These are phyloP conservation scores for Eupithecia dodoneata DNA, from an alignment of 2,888 invertebrate genomes.

Conservation along the genomic window DNA sequence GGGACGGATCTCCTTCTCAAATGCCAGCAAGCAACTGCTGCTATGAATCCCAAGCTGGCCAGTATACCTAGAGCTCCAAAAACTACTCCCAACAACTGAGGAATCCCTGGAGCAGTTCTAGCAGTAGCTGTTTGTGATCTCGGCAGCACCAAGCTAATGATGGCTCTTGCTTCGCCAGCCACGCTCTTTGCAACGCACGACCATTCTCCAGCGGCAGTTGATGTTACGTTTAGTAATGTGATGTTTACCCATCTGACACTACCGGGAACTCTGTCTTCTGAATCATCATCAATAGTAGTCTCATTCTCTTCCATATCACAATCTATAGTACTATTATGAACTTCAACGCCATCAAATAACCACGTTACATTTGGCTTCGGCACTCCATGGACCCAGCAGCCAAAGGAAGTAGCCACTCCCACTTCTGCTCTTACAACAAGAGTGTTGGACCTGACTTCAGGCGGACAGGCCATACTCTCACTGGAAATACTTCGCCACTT, in stretches of 20 bases:
- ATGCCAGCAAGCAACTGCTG: conserved; percentile 83
- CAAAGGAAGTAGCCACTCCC: conserved; percentile 92
- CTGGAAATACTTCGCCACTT: conserved; percentile 91
- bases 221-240: conserved; percentile 92
- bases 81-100: conserved; percentile 89
- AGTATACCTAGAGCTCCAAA: conserved; percentile 89
- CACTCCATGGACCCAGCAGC: conserved; percentile 92
- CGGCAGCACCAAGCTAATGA: conserved; percentile 82
- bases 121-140: conserved; percentile 90
- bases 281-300: conserved; percentile 72
- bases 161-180: conserved; percentile 85
- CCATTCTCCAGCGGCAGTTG: conserved; percentile 93
- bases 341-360: conserved; percentile 89
- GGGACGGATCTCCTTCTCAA: conserved; percentile 89
- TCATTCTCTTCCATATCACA: conserved; percentile 79
- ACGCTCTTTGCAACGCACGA: conserved; percentile 91
- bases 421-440: conserved; percentile 88
- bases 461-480: conserved; percentile 92
- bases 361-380: conserved; percentile 93
- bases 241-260: conserved; percentile 90
- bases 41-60: conserved; percentile 86
- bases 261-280: conserved; percentile 76
- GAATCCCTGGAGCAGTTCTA: conserved; percentile 88
- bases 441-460: conserved; percentile 87
- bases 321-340: conserved; percentile 76